phyloP scores from a whole-genome alignment of 2,113 vertebrate genomes.

The Ibidorhyncha struthersii region DNA sequence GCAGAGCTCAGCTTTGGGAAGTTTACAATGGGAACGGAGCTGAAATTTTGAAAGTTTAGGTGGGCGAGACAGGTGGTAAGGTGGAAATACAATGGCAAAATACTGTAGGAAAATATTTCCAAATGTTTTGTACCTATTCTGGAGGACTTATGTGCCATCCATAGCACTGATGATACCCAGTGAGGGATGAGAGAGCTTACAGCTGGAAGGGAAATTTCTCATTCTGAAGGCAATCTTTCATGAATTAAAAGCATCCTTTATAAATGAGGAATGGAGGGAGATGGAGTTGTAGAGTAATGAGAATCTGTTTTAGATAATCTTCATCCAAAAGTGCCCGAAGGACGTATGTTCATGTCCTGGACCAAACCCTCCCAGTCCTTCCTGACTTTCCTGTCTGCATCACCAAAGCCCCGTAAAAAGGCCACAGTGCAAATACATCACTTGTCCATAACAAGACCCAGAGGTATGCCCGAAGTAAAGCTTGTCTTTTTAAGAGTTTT shows the following conservation, averaged over 20 bases:
- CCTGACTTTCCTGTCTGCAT: neutral
- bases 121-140: neutral
- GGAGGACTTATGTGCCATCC: neutral
- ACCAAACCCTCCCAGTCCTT: neutral
- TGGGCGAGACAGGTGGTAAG: neutral
- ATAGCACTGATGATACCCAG: neutral
- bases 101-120: neutral
- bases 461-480: neutral
- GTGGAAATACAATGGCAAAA: neutral
- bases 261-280: neutral
- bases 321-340: neutral
- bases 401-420: neutral
- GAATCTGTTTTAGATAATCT: neutral
- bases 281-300: neutral
- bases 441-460: neutral
- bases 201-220: neutral
- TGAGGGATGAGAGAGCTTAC: neutral
- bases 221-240: neutral
- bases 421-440: accelerated
- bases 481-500: neutral
- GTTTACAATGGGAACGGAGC: neutral
- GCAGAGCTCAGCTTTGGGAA: neutral
- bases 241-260: neutral
- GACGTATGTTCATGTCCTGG: neutral
- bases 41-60: neutral